These are phyloP conservation scores for Hydrotaea diabolus DNA, from an alignment of 2,888 invertebrate species.

Conservation along the genomic window DNA sequence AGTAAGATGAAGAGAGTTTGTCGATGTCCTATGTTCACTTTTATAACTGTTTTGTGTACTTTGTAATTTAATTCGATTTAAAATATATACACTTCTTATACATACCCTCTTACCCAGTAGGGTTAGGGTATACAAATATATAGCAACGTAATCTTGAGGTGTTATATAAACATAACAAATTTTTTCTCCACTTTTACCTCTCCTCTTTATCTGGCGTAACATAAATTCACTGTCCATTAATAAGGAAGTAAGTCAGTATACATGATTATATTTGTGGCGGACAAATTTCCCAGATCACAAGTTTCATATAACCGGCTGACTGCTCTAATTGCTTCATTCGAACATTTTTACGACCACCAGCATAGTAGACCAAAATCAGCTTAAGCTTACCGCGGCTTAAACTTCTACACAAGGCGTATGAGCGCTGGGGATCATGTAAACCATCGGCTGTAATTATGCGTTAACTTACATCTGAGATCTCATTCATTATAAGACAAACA, in stretches of 20 bases:
- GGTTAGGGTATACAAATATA: too few relatives aligned
- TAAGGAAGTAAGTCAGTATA: slow-evolving; percentile 4
- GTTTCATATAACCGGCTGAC: neutral
- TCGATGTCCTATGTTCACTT: too few relatives aligned
- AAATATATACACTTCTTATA: too few relatives aligned
- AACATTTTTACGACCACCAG: neutral
- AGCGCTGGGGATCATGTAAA: slow-evolving; percentile 23
- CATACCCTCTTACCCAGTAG: too few relatives aligned
- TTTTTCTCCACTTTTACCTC: too few relatives aligned
- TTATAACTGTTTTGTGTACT: too few relatives aligned
- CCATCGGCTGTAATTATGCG: slow-evolving; percentile 48
- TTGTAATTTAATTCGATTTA: too few relatives aligned
- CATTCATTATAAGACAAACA: slow-evolving; percentile 44
- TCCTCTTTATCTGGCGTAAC: neutral
- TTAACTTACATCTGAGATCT: slow-evolving; percentile 24
- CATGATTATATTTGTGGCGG: neutral
- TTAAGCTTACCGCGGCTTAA: neutral
- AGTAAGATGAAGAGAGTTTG: too few relatives aligned
- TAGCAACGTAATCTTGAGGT: too few relatives aligned
- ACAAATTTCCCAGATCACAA: neutral
- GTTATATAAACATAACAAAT: too few relatives aligned
- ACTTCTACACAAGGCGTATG: neutral
- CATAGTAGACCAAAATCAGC: neutral
- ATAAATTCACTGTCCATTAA: neutral
- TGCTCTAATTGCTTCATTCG: slow-evolving; percentile 23